Evolutionary conservation across 2,888 invertebrate species (phyloP), one percentile per base, ranked within the genome.

Genomic region (Idaea biselata): DNA sequence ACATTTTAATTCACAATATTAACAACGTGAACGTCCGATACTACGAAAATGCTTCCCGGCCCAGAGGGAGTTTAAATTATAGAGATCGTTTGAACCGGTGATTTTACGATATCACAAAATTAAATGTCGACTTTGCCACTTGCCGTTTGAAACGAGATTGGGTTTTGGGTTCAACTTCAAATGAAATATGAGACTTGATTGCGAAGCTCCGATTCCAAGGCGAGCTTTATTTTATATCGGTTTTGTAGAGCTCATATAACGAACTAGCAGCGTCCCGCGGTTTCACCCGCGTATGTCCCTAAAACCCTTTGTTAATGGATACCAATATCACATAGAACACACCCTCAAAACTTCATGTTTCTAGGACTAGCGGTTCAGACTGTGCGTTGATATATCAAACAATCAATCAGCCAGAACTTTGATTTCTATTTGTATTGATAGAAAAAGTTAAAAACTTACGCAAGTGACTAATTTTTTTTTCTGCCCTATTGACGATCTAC

Each of bases 81-180:
- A 44, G 44, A 44, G 3, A 8, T 44, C 44, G 44, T 7, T 44
- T 11, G 44, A 44, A 44, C 8, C 8, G 44, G 44, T 44, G 14
- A 44, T 44, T 14, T 44, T 44, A 14, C 14, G 44, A 44, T 44
- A 44, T 44, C 44, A 44, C 44, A 44, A 44, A 44, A 44, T 44
- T 4, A 44, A 44, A 44, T 44, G 44, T 44, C 44, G 60, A 58
- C 61, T 55, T 31, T 57, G 55, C 62, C 62, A 62, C 59, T 59
- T 59, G 64, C 33, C 54, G 59, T 60, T 60, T 44, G 11, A 44
- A 44, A 44, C 11, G 44, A 11, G 14, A 44, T 44, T 44, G 44
- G 44, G 14, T 14, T 44, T 44, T 8, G 11, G 44, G 11, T 44
- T 44, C 3, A 11, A 44, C 44, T 44, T 44, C 11, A 44, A 14